Evolutionary conservation across 2,797 vertebrate genomes (phyloP).

Genomic region (Phrynocephalus vlangalii): DNA sequence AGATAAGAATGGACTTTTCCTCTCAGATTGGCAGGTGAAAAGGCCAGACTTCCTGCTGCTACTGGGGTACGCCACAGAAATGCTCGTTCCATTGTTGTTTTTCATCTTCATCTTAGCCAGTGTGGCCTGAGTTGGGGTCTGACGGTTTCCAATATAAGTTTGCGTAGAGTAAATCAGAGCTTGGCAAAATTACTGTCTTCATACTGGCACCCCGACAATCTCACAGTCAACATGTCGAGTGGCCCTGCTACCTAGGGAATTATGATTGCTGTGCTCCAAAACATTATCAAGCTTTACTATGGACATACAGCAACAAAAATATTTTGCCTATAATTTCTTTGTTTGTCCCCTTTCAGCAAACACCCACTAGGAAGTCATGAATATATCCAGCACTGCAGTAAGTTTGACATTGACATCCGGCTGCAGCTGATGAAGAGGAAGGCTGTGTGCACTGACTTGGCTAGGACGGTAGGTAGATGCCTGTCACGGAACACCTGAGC

Average conservation of each 20-base stretch:
- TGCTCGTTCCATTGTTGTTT: not conserved
- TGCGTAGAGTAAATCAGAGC: not conserved
- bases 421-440: slow-evolving; percentile 86
- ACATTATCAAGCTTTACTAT: not conserved
- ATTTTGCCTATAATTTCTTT: accelerated
- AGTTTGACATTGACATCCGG: slow-evolving; percentile 89
- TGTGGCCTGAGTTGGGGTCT: not conserved
- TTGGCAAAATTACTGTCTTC: not conserved
- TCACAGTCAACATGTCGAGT: too few species aligned
- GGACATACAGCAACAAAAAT: not conserved
- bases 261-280: not conserved
- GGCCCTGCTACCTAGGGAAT: not conserved
- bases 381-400: slow-evolving; percentile 91
- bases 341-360: slow-evolving; percentile 76
- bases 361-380: slow-evolving; percentile 90
- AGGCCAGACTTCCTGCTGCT: not conserved
- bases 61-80: not conserved
- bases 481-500: not conserved
- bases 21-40: slow-evolving; percentile 2
- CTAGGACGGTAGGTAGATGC: slow-evolving; percentile 80
- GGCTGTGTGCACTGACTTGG: slow-evolving; percentile 81
- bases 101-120: not conserved
- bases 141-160: not conserved
- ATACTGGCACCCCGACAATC: not conserved
- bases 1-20: not conserved